These are phyloP conservation scores for Pheosia tremula DNA, from an alignment of 2,888 invertebrate genomes.

Conservation along the genomic window DNA sequence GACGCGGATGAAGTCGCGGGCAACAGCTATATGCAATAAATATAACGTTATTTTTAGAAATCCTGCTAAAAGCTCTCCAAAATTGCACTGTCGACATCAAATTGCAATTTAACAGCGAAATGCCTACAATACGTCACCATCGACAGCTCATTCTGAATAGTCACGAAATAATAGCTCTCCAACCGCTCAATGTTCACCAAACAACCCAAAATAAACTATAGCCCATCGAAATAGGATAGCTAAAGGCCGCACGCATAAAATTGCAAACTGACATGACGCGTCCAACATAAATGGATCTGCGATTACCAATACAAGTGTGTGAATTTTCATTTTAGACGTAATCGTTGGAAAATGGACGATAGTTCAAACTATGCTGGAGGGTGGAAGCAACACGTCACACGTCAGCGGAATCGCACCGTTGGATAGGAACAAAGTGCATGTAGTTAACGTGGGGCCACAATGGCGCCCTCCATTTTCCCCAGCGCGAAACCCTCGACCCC, in stretches of 20 bases:
- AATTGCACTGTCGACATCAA: slow-evolving; percentile 48
- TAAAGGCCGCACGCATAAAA: slow-evolving; percentile 29
- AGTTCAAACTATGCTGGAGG: slow-evolving; percentile 51
- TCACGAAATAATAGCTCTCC: slow-evolving; percentile 66
- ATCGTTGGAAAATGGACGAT: slow-evolving; percentile 22
- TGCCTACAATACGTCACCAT: slow-evolving; percentile 79
- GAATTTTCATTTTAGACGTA: slow-evolving; percentile 6
- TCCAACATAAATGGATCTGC: slow-evolving; percentile 54
- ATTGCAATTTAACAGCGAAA: slow-evolving; percentile 67
- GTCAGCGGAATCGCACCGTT: slow-evolving; percentile 71
- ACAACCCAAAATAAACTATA: slow-evolving; percentile 44
- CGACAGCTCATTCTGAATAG: slow-evolving; percentile 76
- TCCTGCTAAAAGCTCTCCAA: slow-evolving; percentile 30
- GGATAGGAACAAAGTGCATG: slow-evolving; percentile 74
- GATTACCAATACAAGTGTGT: slow-evolving; percentile 22
- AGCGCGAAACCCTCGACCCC: slow-evolving; percentile 37
- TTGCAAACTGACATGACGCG: slow-evolving; percentile 41
- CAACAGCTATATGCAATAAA: no score
- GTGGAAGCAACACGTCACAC: slow-evolving; percentile 68
- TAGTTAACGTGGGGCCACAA: slow-evolving; percentile 67
- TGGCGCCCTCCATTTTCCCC: slow-evolving; percentile 72
- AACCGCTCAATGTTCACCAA: slow-evolving; percentile 7
- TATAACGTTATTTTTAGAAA: slow-evolving; percentile 13
- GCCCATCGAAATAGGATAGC: slow-evolving; percentile 14
- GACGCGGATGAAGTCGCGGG: no score